Conservation (phyloP, 2,888 invertebrate species). For the Pyrochroa serraticornis region DNA sequence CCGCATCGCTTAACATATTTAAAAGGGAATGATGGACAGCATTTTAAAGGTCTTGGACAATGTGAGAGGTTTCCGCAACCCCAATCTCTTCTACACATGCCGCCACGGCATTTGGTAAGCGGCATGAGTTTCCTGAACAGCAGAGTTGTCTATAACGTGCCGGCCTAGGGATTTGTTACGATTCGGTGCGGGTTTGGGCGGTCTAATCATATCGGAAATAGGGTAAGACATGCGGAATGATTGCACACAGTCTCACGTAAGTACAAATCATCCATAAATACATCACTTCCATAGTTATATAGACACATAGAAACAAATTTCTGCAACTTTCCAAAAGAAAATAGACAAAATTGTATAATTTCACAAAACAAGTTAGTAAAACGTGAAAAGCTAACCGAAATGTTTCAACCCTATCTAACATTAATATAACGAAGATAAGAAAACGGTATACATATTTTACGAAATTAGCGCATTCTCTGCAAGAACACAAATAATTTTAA, state of each 20-base stretch:
- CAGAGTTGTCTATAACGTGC: neutral
- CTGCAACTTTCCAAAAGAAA: too few species aligned
- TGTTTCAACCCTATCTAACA: too few species aligned
- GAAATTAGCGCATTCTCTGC: constrained; percentile 56
- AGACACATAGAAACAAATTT: neutral
- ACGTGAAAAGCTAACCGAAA: too few species aligned
- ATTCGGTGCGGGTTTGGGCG: constrained; percentile 46
- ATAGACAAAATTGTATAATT: too few species aligned
- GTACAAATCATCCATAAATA: constrained; percentile 3
- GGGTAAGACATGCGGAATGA: constrained; percentile 58
- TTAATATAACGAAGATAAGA: constrained; percentile 50
- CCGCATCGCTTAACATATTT: too few species aligned
- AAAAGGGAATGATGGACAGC: too few species aligned
- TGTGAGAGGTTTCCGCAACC: neutral
- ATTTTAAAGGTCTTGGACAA: too few species aligned
- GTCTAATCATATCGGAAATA: constrained; percentile 56
- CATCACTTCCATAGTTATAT: neutral
- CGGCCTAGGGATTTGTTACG: constrained; percentile 49
- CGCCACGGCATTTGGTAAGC: constrained; percentile 24
- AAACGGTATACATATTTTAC: constrained; percentile 58
- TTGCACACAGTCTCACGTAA: constrained; percentile 42
- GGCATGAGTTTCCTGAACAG: constrained; percentile 23
- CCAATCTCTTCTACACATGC: neutral
- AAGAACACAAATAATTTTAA: constrained; percentile 58
- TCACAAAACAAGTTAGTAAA: too few species aligned